Evolutionary conservation across 2,797 vertebrate genomes (phyloP).

Genomic region (Parauchenoglanis ngamensis): DNA sequence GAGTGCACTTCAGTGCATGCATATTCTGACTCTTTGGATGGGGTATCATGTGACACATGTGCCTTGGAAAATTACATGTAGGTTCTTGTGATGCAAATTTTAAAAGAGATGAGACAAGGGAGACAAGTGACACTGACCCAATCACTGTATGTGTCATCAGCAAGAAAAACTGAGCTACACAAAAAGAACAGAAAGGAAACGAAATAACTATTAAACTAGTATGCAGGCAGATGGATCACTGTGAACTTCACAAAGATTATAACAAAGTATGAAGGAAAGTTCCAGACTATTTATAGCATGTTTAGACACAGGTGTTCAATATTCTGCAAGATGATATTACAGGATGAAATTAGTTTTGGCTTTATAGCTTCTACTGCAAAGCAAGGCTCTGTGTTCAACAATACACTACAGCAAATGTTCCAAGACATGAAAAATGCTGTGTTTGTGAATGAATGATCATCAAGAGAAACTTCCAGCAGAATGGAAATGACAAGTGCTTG

Average conservation of each 20-base stretch:
- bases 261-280: neutral
- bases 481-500: neutral
- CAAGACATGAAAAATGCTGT: neutral
- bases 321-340: conserved; percentile 25
- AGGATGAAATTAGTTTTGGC: conserved; percentile 13
- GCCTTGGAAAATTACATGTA: neutral
- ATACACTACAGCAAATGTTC: neutral
- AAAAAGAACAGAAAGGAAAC: neutral
- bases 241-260: conserved; percentile 1
- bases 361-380: neutral
- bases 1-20: neutral
- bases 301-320: conserved; percentile 29
- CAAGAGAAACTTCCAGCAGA: neutral
- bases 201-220: neutral
- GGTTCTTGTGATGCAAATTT: neutral
- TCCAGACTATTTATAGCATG: conserved; percentile 23
- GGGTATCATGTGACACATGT: neutral
- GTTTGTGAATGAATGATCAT: conserved; percentile 1
- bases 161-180: no score
- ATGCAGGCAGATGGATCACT: neutral
- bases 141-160: neutral
- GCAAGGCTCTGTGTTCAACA: neutral
- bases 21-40: neutral
- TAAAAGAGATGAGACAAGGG: neutral
- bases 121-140: neutral